Evolutionary conservation across 2,888 invertebrate species (phyloP).

Genomic region (Podotricha telesiphe): DNA sequence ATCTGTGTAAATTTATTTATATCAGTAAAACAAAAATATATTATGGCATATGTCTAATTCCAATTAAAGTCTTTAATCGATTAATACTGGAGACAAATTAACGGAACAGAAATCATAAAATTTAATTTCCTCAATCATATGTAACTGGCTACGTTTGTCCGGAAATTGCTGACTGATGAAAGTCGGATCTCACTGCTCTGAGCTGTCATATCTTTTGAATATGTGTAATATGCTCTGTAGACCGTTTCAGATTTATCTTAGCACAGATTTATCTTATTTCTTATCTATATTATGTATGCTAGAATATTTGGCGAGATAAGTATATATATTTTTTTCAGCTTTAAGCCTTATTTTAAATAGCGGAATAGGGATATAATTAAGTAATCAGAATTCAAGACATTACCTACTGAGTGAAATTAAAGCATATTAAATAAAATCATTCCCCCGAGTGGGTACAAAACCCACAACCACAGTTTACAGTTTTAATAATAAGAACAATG

Average conservation of each 20-base stretch:
- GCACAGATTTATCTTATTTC: not conserved
- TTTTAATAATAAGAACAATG: no score
- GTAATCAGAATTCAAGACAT: no score
- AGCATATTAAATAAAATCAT: no score
- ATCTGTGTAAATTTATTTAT: no score
- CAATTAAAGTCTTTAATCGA: not conserved
- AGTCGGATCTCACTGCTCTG: slow-evolving; percentile 72
- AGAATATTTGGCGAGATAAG: not conserved
- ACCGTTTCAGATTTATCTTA: not conserved
- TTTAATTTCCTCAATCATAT: slow-evolving; percentile 45
- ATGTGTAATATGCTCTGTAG: slow-evolving; percentile 10
- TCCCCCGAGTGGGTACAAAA: no score
- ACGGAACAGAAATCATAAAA: slow-evolving; percentile 28
- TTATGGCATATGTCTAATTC: no score
- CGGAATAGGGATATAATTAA: no score
- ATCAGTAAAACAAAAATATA: no score
- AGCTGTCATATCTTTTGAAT: slow-evolving; percentile 47
- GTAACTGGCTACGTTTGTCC: slow-evolving; percentile 53
- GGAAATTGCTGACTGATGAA: slow-evolving; percentile 70
- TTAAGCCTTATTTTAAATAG: no score
- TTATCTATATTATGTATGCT: not conserved
- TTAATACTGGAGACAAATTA: slow-evolving; percentile 16
- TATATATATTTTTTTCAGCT: not conserved
- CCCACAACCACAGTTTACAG: no score
- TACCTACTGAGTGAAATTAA: no score